phyloP scores from a whole-genome alignment of 2,113 vertebrate genomes.

The Peromyscus maniculatus region DNA sequence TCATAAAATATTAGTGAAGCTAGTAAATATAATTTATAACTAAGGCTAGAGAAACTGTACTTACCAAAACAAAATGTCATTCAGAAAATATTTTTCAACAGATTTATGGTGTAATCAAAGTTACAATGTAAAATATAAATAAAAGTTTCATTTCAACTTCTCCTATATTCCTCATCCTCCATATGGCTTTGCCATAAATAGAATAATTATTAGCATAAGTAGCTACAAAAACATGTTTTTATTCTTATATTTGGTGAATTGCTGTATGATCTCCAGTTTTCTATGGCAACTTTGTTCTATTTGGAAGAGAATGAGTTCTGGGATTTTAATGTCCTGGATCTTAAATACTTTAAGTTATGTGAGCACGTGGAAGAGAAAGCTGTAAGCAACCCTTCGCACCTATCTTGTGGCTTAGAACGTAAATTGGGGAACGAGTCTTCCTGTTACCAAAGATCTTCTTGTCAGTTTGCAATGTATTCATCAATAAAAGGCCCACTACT shows the following conservation, averaged over 20 bases:
- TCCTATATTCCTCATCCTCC: background rate
- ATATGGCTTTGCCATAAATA: constrained; percentile 10
- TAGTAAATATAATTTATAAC: constrained; percentile 31
- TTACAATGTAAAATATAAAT: constrained; percentile 41
- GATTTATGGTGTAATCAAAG: background rate
- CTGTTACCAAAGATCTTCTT: constrained; percentile 74
- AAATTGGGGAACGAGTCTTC: constrained; percentile 61
- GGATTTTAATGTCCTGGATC: background rate
- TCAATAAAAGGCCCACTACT: constrained; percentile 78
- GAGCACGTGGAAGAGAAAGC: background rate
- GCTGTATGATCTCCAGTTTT: background rate
- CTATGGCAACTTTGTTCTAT: background rate
- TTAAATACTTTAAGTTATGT: constrained; percentile 28
- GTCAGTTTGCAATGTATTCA: constrained; percentile 67
- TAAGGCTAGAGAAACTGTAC: background rate
- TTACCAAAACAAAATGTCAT: background rate
- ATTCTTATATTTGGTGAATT: background rate
- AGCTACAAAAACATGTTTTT: background rate
- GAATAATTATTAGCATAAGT: constrained; percentile 1
- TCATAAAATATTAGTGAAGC: constrained; percentile 63
- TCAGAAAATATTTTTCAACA: background rate
- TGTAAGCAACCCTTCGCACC: background rate
- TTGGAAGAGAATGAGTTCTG: background rate
- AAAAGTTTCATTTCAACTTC: constrained; percentile 16
- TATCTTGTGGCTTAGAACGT: background rate